phyloP scores from a whole-genome alignment of 2,797 vertebrate species.

The Mallotus villosus region DNA sequence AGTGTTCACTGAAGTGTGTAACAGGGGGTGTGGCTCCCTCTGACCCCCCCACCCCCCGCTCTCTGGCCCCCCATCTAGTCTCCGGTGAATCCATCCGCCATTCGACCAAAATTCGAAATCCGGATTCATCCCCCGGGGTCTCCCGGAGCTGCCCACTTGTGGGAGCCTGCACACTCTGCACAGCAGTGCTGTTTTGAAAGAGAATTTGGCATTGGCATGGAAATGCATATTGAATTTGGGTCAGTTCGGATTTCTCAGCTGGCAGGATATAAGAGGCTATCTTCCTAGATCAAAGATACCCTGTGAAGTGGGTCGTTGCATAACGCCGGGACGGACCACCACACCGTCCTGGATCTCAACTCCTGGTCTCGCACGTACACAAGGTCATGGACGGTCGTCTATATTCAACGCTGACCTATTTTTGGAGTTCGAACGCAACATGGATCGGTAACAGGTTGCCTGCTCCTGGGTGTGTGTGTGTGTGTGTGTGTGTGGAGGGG shows the following conservation, averaged over 20 bases:
- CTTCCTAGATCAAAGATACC: slow-evolving; percentile 5
- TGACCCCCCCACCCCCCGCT: too few species aligned
- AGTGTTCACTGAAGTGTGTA: background rate
- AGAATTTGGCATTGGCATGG: background rate
- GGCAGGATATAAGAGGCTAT: background rate
- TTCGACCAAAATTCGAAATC: slow-evolving; percentile 1
- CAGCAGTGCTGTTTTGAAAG: background rate
- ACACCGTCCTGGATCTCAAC: background rate
- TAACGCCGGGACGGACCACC: background rate
- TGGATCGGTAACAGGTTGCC: background rate
- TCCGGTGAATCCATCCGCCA: background rate
- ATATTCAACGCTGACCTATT: background rate
- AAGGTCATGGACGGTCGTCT: background rate
- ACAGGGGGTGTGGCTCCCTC: too few species aligned
- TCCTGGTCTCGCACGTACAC: background rate
- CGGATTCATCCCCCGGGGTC: background rate
- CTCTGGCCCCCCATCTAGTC: too few species aligned
- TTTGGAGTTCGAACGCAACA: background rate
- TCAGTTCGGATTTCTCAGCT: slow-evolving; percentile 10
- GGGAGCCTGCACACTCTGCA: background rate
- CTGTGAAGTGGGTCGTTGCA: background rate
- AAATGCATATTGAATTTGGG: slow-evolving; percentile 10
- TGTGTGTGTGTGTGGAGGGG: background rate
- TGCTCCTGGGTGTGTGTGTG: background rate
- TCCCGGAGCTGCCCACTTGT: background rate